Evolutionary conservation across 1,140 invertebrate genomes (phyloP).

Genomic region (Elymnias hypermnestra): DNA sequence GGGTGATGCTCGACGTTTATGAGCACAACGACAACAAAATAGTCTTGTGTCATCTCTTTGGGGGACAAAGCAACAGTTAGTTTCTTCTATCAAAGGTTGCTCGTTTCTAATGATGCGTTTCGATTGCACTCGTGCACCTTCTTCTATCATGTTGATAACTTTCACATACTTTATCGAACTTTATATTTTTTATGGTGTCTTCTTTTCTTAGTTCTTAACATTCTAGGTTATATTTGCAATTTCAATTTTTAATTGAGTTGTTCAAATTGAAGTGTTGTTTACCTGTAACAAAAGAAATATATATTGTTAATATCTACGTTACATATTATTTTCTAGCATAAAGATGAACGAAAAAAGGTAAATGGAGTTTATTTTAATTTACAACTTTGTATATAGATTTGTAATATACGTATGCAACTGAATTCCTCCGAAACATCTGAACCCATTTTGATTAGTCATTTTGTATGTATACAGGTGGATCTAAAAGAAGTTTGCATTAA

Average conservation of each 20-base stretch:
- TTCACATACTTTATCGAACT: conserved; percentile 41
- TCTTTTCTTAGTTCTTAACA: conserved; percentile 43
- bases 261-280: conserved; percentile 5
- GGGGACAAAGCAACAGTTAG: conserved; percentile 34
- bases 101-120: conserved; percentile 36
- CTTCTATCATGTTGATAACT: conserved; percentile 40
- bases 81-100: conserved; percentile 23
- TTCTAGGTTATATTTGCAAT: conserved; percentile 24
- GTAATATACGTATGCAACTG: no score
- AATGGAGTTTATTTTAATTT: no score
- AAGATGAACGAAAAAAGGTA: no score
- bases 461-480: no score
- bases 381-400: no score
- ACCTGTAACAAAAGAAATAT: conserved; percentile 28
- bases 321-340: no score
- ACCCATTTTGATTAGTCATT: no score
- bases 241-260: no score
- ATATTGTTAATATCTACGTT: neutral
- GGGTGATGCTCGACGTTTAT: conserved; percentile 54
- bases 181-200: conserved; percentile 57
- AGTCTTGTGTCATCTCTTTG: conserved; percentile 30
- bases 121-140: conserved; percentile 33
- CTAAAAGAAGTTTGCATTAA: no score
- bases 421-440: no score
- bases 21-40: conserved; percentile 52